Evolutionary conservation across 1,140 invertebrate genomes (phyloP).

Genomic region (Phocides pigmalion): DNA sequence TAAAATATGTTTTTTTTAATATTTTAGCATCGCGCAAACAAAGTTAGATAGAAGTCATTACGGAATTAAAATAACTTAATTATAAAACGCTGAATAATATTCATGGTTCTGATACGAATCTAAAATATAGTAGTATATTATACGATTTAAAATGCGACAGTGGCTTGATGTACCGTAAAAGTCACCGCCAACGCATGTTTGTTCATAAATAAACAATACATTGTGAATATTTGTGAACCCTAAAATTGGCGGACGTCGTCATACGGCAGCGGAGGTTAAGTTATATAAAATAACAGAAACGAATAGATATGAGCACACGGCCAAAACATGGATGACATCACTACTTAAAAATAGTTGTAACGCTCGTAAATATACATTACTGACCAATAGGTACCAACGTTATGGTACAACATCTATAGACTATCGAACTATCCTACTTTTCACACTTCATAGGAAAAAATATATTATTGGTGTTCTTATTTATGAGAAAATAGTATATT

Average conservation of each 20-base stretch:
- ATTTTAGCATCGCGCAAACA: too few relatives aligned
- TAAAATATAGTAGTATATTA: too few relatives aligned
- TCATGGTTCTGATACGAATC: too few relatives aligned
- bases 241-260: background rate
- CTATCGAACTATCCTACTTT: background rate
- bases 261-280: slow-evolving; percentile 3
- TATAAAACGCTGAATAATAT: too few relatives aligned
- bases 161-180: too few relatives aligned
- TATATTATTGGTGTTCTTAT: background rate
- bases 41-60: too few relatives aligned
- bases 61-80: too few relatives aligned
- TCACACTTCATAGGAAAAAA: background rate
- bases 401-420: background rate
- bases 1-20: too few relatives aligned
- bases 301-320: slow-evolving; percentile 38
- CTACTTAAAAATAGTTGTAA: slow-evolving; percentile 42
- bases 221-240: background rate
- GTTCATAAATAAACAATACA: too few relatives aligned
- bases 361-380: slow-evolving; percentile 41
- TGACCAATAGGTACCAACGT: slow-evolving; percentile 23
- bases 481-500: too few relatives aligned
- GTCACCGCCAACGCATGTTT: too few relatives aligned
- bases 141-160: too few relatives aligned
- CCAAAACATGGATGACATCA: slow-evolving; percentile 49
- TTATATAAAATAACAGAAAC: slow-evolving; percentile 19